Conservation (phyloP, 2,888 invertebrate species). For the Panzeria rudis region DNA sequence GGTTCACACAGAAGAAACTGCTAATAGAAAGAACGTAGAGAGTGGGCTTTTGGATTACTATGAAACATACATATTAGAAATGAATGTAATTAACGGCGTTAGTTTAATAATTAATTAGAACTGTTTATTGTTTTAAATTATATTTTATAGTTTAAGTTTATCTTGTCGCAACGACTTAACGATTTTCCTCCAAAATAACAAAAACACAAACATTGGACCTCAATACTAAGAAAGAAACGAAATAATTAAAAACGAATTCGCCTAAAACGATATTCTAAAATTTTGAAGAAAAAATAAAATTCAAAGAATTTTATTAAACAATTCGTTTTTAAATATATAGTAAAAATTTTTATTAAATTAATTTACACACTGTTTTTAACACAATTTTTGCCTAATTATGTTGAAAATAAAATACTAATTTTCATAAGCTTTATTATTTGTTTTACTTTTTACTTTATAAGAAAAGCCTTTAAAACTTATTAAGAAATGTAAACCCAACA, state of each 20-base stretch:
- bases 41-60: slow-evolving; percentile 57
- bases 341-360: slow-evolving; percentile 24
- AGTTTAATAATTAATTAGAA: slow-evolving; percentile 55
- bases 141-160: slow-evolving; percentile 58
- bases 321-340: not conserved
- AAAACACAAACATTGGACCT: slow-evolving; percentile 58
- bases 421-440: slow-evolving; percentile 52
- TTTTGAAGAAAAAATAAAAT: slow-evolving; percentile 51
- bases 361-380: slow-evolving; percentile 12
- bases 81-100: slow-evolving; percentile 55
- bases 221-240: slow-evolving; percentile 60
- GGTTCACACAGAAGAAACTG: slow-evolving; percentile 34
- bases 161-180: slow-evolving; percentile 58
- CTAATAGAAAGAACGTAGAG: slow-evolving; percentile 20
- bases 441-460: slow-evolving; percentile 25
- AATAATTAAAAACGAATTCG: slow-evolving; percentile 54
- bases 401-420: slow-evolving; percentile 52
- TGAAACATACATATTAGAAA: slow-evolving; percentile 13
- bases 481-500: slow-evolving; percentile 20
- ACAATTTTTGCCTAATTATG: slow-evolving; percentile 56
- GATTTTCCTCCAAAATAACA: slow-evolving; percentile 26
- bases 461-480: slow-evolving; percentile 31
- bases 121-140: slow-evolving; percentile 50
- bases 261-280: slow-evolving; percentile 49
- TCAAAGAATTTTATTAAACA: slow-evolving; percentile 54